Percentiles rank a stretch among this genome's conserved stretches.
Evolutionary conservation across 2,113 vertebrate species (phyloP).

Genomic region (Thinocorus orbignyianus): DNA sequence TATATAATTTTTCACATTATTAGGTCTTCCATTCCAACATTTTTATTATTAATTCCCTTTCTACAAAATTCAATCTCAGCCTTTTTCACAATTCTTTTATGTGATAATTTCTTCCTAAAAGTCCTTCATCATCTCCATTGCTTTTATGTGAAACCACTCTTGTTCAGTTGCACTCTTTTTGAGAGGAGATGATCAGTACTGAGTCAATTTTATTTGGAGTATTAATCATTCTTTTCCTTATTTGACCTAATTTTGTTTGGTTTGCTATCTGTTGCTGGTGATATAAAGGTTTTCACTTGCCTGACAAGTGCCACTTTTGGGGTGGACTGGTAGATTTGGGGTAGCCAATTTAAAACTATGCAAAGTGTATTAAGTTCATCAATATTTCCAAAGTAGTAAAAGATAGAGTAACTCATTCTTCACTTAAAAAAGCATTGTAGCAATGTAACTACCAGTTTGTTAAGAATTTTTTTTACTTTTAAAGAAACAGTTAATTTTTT

Average conservation of each 20-base stretch:
- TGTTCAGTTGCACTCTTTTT: background rate
- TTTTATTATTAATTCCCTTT: background rate
- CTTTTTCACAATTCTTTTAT: background rate
- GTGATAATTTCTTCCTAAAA: background rate
- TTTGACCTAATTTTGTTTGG: background rate
- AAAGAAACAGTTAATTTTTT: background rate
- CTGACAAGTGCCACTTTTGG: background rate
- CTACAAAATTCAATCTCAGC: background rate
- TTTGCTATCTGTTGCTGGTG: background rate
- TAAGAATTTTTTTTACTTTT: background rate
- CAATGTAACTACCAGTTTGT: rapidly evolving
- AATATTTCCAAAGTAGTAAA: background rate
- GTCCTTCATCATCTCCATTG: background rate
- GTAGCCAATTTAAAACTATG: background rate
- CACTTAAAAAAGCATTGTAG: background rate
- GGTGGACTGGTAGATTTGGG: background rate
- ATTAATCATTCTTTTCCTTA: background rate
- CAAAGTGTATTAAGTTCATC: background rate
- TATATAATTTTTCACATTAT: background rate
- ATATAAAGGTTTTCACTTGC: background rate
- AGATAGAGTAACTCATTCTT: background rate
- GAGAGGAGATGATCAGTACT: background rate
- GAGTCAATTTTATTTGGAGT: background rate
- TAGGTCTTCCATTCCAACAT: background rate
- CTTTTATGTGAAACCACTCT: background rate